Base-by-base conservation (phyloP, 2,797 vertebrate genomes). In the Coreius guichenoti region DNA sequence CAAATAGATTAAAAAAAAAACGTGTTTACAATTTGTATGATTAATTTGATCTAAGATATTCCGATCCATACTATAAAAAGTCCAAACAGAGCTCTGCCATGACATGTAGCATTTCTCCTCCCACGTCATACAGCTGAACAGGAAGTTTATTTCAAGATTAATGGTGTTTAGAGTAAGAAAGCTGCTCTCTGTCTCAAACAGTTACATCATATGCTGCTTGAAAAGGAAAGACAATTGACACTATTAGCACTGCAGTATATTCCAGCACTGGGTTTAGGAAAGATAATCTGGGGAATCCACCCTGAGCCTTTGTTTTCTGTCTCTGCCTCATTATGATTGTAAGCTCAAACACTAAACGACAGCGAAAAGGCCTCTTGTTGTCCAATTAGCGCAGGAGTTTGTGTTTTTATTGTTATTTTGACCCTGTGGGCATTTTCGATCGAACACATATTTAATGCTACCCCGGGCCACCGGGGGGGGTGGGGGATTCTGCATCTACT, bases 111-210 rank as follows among this genome's bases (percentile, higher is more conserved):
- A 43, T 43, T 23, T 77, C 75, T 49, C 26, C 26, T 65, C 58
- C 17, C 17, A 45, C 58, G 21, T 67, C 19, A 49, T 31, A 49
- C 39, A 47, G 43, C 58, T 65, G 61, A 31, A 8, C 77, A 65
- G 43, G 17, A 49, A 23, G 61, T 67, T 80, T 80, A 80, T 49
- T 67, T 65, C 43, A 33, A 49, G 61, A 67, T 80, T 16, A 49
- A 67, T 80, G 12, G 43, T 80, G 78, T 49, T 80, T 67, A 67
- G 43, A 49, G 29, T n/a, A 80, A 19, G 19, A 80, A 80, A 31
- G 26, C 78, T 49, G 78, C 43, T n/a, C n/a, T n/a, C n/a, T 23
- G 78, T 80, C 17, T 63, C 29, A 39, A n/a, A 78, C 56, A 80
- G 77, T n/a, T 6, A 29, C n/a, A 12, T 79, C n/a, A 63, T 39